phyloP scores from a whole-genome alignment of 2,113 vertebrate species.

The Sphyrna mokarran region DNA sequence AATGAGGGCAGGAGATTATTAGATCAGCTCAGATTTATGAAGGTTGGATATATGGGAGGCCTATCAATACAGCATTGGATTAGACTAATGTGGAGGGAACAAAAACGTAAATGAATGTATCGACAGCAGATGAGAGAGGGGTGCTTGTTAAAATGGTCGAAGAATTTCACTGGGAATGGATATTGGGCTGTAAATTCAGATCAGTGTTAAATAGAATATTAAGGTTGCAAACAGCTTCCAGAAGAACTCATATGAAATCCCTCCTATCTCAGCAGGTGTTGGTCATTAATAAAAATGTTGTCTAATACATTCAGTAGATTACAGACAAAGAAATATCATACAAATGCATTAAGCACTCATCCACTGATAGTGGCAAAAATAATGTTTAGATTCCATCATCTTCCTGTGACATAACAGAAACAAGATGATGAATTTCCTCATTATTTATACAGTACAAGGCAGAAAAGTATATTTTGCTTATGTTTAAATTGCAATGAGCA shows the following conservation, averaged over 20 bases:
- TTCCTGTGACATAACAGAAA: not conserved
- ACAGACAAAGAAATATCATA: not conserved
- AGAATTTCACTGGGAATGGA: not conserved
- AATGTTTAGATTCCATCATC: not conserved
- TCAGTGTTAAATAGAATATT: no score
- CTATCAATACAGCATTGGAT: no score
- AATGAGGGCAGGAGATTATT: not conserved
- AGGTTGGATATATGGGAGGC: not conserved
- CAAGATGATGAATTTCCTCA: not conserved
- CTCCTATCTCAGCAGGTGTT: not conserved
- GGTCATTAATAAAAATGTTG: not conserved
- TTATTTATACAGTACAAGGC: not conserved
- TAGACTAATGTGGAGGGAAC: no score
- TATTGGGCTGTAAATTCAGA: not conserved
- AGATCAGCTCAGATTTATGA: not conserved
- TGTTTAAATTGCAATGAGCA: not conserved
- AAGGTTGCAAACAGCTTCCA: not conserved
- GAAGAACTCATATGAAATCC: not conserved
- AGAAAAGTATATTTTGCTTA: conserved; percentile 3
- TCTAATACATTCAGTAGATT: not conserved
- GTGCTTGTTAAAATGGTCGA: no score
- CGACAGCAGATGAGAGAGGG: no score
- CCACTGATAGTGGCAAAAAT: not conserved
- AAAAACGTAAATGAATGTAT: no score
- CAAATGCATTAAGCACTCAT: not conserved